Evolutionary conservation across 2,888 invertebrate species (phyloP), one percentile per base, ranked within the genome.

Genomic region (Petrophora chlorosata): DNA sequence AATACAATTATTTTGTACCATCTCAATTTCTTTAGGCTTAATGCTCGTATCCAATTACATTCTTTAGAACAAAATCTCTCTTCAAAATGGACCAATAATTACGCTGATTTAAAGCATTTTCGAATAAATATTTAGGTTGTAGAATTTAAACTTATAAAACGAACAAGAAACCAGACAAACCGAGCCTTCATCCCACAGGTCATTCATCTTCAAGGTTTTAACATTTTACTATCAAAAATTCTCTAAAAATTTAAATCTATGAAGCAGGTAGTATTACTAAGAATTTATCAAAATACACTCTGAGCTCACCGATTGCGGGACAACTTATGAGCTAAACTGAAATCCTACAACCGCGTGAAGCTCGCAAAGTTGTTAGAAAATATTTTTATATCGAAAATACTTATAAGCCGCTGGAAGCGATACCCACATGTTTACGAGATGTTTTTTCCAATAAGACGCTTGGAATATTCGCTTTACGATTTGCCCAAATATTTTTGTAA

Each of bases 111-210:
- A 72, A 79, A 69, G 65, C 69, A 69, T 76, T 79, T 77, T 65
- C 62, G 63, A 77, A 76, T 70, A 76, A 74, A 82, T 81, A 83
- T 85, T 84, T 82, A 78, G n/a, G n/a, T n/a, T n/a, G n/a, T n/a
- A n/a, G n/a, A n/a, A n/a, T n/a, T n/a, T n/a, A n/a, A n/a, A n/a
- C n/a, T n/a, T n/a, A n/a, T n/a, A n/a, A n/a, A n/a, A n/a, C n/a
- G n/a, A n/a, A n/a, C n/a, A n/a, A n/a, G n/a, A n/a, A n/a, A n/a
- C n/a, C n/a, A n/a, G n/a, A n/a, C n/a, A n/a, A n/a, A n/a, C n/a
- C n/a, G n/a, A n/a, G n/a, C n/a, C n/a, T n/a, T n/a, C n/a, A n/a
- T n/a, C n/a, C n/a, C n/a, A n/a, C n/a, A n/a, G n/a, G n/a, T n/a
- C n/a, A n/a, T n/a, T n/a, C n/a, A n/a, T n/a, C n/a, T n/a, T n/a